These are phyloP conservation scores for Umimayanthus kanabou DNA, from an alignment of 92 coral and sea anemone species.

Conservation along the genomic window DNA sequence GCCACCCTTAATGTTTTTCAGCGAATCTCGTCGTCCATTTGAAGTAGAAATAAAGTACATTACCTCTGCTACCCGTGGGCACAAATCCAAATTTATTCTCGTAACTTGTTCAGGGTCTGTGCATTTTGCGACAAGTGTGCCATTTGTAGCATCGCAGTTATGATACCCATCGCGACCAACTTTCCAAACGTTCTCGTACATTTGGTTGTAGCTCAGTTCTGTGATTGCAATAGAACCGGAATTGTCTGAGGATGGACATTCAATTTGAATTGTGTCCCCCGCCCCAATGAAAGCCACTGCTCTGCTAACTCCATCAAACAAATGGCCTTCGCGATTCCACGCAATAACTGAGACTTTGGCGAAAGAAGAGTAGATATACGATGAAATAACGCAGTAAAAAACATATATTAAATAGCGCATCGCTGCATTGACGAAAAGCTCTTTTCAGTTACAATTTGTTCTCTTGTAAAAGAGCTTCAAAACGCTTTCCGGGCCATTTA, in stretches of 20 bases:
- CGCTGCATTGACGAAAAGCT: neutral
- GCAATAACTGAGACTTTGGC: conserved; percentile 15
- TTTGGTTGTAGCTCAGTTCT: conserved; percentile 31
- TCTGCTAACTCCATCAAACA: conserved; percentile 23
- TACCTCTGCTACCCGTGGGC: conserved; percentile 47
- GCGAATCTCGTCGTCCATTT: conserved; percentile 47
- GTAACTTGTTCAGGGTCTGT: conserved; percentile 47
- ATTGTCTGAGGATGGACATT: neutral
- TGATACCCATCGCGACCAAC: conserved; percentile 49
- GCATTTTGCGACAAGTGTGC: conserved; percentile 53
- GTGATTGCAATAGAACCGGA: neutral
- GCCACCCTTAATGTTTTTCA: conserved; percentile 52
- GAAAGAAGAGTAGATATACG: neutral
- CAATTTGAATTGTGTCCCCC: conserved; percentile 35
- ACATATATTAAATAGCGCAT: neutral
- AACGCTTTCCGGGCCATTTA: neutral
- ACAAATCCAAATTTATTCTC: conserved; percentile 31
- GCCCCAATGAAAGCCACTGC: conserved; percentile 32
- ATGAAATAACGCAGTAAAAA: neutral
- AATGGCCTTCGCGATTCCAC: conserved; percentile 38
- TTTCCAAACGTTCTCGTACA: conserved; percentile 65
- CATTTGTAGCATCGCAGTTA: conserved; percentile 56
- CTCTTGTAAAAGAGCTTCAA: neutral
- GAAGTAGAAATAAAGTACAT: conserved; percentile 62
- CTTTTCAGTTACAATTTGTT: neutral